A percentile compares a stretch with the other conserved stretches of the same genome.
phyloP scores from a whole-genome alignment of 2,888 invertebrate genomes.

The Caenorhabditis angaria region DNA sequence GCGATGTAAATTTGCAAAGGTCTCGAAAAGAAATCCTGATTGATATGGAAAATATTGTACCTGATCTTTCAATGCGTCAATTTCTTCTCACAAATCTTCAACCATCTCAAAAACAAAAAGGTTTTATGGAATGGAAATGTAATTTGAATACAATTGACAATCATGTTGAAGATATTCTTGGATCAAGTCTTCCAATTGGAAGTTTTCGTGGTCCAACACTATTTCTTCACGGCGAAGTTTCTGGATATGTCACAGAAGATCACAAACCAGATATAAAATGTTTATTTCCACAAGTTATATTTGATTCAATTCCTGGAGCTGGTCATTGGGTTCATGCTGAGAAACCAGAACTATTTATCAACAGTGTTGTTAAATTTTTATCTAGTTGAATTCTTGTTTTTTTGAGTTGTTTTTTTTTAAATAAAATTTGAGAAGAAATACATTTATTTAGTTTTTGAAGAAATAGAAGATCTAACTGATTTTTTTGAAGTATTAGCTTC shows the following conservation, averaged over 20 bases:
- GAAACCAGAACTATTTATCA: slow-evolving; percentile 83
- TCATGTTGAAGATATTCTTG: slow-evolving; percentile 77
- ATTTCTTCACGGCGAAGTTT: slow-evolving; percentile 86
- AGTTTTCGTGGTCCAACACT: slow-evolving; percentile 80
- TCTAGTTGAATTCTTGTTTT: not conserved
- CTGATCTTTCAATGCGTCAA: slow-evolving; percentile 78
- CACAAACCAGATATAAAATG: slow-evolving; percentile 65
- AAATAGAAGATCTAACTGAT: not conserved
- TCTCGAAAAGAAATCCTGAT: slow-evolving; percentile 52
- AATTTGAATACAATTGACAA: slow-evolving; percentile 81
- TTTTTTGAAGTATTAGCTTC: not conserved
- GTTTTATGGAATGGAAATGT: slow-evolving; percentile 73
- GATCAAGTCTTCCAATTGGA: slow-evolving; percentile 29
- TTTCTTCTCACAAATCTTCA: slow-evolving; percentile 88
- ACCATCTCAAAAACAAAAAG: slow-evolving; percentile 14
- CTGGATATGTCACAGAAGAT: slow-evolving; percentile 79
- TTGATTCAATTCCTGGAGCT: slow-evolving; percentile 82
- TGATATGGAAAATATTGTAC: slow-evolving; percentile 72
- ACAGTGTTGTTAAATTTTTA: slow-evolving; percentile 79
- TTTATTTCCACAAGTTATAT: slow-evolving; percentile 71
- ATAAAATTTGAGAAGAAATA: no score
- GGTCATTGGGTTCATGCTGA: slow-evolving; percentile 95
- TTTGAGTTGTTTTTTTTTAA: no score
- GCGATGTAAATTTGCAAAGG: slow-evolving; percentile 50
- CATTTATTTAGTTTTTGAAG: not conserved